Evolutionary conservation across 2,797 vertebrate species (phyloP).

Genomic region (Anabas testudineus): DNA sequence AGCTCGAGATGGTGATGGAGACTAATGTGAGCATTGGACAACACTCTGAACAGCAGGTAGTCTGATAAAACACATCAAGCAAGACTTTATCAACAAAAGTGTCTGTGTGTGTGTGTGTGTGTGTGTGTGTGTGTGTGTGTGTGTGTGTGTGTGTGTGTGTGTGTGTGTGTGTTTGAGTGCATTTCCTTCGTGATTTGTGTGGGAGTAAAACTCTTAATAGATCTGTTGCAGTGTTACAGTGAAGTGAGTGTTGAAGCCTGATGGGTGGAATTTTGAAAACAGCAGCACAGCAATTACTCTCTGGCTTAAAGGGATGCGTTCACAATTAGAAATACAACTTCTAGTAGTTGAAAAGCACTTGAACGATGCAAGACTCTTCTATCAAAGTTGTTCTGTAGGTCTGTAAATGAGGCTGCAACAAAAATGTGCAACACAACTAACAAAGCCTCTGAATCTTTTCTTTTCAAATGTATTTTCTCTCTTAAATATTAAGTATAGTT

Average conservation of each 20-base stretch:
- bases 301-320: constrained; percentile 17
- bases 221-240: neutral
- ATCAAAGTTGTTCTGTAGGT: neutral
- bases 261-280: constrained; percentile 11
- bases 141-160: neutral
- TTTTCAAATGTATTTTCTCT: too few relatives aligned
- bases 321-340: constrained; percentile 12
- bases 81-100: constrained; percentile 8
- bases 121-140: neutral
- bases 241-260: neutral
- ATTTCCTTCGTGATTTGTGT: constrained; percentile 22
- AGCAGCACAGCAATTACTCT: constrained; percentile 17
- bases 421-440: neutral
- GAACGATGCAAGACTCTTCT: neutral
- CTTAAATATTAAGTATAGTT: too few relatives aligned
- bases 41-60: constrained; percentile 47
- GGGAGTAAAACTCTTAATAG: constrained; percentile 10
- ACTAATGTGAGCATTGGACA: constrained; percentile 55
- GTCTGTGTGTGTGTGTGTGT: neutral
- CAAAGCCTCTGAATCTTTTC: neutral
- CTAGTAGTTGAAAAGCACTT: neutral
- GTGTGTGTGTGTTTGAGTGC: neutral
- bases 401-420: neutral
- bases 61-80: constrained; percentile 35
- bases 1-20: constrained; percentile 48